Evolutionary conservation across 2,888 invertebrate species (phyloP), one percentile per base, ranked within the genome.

Genomic region (Tricholauxania praeusta): DNA sequence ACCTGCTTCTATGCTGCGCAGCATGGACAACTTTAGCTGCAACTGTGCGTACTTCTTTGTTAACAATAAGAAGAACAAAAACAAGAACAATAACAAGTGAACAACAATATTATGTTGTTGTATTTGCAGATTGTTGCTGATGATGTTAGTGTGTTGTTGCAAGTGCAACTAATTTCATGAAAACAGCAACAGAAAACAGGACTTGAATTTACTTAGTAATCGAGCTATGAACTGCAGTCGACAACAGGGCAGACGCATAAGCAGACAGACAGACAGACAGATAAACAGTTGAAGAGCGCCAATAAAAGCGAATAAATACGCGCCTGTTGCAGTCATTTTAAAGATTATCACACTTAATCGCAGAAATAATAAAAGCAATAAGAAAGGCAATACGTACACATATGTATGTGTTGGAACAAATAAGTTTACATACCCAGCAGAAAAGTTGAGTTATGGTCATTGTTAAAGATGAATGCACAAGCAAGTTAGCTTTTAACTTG

Each of bases 321-420:
- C 64, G 62, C 51, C 32, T 60, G 65, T 64, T 72, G 69, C 63
- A 69, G 72, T 63, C 72, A 75, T 75, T 75, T 75, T 60, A 69
- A 66, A 73, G 73, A 73, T 75, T 75, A 75, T 75, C 73, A 73
- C 73, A 75, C 73, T 72, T 73, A 73, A 73, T 75, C 73, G 73
- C 57, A 62, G 39, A 17, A 32, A 62, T 22, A 73, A 47, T 22
- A 17, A 71, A 28, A 49, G 14, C 22, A 49, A 53, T 12, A 57
- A 68, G 14, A 53, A 65, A 60, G 22, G 22, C 39, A 60, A 60
- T 39, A 28, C 59, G 17, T n/a, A 67, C 28, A 63, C 60, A 52
- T 22, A 53, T 47, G 48, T 22, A 48, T 47, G 53, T 47, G 12
- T 48, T 15, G 12, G 51, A 14, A 59, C 22, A 39, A 39, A 28